Evolutionary conservation across 2,113 vertebrate genomes (phyloP).

Genomic region (Notarius lentiginosus): DNA sequence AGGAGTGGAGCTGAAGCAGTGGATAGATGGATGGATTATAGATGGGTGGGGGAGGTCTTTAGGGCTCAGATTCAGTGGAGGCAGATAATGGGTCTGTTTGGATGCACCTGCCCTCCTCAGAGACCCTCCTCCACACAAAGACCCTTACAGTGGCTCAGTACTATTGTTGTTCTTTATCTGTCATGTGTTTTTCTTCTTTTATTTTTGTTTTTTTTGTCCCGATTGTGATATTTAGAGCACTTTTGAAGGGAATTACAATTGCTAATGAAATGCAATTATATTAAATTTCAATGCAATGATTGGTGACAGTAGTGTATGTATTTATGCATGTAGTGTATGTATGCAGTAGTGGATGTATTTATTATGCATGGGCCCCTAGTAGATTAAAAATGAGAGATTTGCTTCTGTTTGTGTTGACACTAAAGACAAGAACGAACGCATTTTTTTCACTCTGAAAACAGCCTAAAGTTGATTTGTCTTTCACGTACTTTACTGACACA

Average conservation of each 20-base stretch:
- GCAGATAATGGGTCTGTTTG: constrained; percentile 37
- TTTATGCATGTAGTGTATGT: too few species aligned
- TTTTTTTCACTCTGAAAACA: neutral
- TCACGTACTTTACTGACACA: neutral
- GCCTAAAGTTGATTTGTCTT: neutral
- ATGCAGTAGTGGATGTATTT: neutral
- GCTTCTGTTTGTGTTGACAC: neutral
- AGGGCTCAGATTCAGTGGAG: constrained; percentile 6
- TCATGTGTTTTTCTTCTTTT: constrained; percentile 24
- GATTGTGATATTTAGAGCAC: neutral
- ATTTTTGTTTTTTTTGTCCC: neutral
- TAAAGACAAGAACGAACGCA: neutral
- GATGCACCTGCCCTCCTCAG: constrained; percentile 31
- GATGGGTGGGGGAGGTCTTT: constrained; percentile 34
- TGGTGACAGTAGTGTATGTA: neutral
- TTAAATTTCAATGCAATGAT: neutral
- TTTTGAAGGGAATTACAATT: constrained; percentile 1
- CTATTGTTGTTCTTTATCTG: constrained; percentile 37
- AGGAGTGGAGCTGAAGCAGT: neutral
- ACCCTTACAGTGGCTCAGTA: constrained; percentile 22
- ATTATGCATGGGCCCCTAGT: neutral
- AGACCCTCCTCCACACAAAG: constrained; percentile 42
- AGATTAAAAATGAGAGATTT: neutral
- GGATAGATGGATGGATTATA: constrained; percentile 23
- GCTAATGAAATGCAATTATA: neutral